Percentiles rank a stretch among this genome's conserved stretches.
These are phyloP conservation scores for Zaprionus taronus DNA, from an alignment of 1,140 invertebrate species.

Conservation along the genomic window DNA sequence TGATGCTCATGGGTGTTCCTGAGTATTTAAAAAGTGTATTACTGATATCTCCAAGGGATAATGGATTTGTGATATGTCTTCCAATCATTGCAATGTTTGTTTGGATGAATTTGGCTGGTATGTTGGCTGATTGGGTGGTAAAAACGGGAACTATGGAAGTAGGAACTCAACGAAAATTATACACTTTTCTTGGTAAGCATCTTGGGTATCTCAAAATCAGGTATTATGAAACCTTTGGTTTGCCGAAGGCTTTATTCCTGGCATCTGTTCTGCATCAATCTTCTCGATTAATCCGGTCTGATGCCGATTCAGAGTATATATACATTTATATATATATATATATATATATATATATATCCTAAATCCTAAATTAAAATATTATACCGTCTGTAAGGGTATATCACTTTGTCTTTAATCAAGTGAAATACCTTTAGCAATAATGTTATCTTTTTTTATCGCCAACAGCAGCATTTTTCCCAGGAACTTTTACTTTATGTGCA, in stretches of 20 bases:
- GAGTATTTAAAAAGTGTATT: constrained; percentile 63
- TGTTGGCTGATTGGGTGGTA: constrained; percentile 53
- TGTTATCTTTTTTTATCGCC: neutral
- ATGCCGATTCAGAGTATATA: too few relatives aligned
- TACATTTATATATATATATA: too few relatives aligned
- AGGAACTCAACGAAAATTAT: constrained; percentile 33
- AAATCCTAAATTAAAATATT: too few relatives aligned
- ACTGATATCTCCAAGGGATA: constrained; percentile 33
- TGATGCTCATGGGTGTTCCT: constrained; percentile 93
- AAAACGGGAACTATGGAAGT: constrained; percentile 13
- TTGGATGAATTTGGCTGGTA: constrained; percentile 38
- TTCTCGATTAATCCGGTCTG: too few relatives aligned
- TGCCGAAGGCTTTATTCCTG: too few relatives aligned
- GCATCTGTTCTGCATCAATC: too few relatives aligned
- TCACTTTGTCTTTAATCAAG: too few relatives aligned
- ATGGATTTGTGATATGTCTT: constrained; percentile 55
- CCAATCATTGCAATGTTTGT: constrained; percentile 64
- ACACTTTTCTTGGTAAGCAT: constrained; percentile 46
- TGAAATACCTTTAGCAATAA: too few relatives aligned
- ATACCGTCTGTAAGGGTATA: too few relatives aligned
- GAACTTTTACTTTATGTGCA: constrained; percentile 42
- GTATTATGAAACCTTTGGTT: neutral
- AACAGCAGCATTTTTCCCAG: constrained; percentile 51
- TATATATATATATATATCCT: too few relatives aligned
- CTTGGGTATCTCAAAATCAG: neutral